Evolutionary conservation across 2,888 invertebrate species (phyloP).

Genomic region (Calephelis perditalis): DNA sequence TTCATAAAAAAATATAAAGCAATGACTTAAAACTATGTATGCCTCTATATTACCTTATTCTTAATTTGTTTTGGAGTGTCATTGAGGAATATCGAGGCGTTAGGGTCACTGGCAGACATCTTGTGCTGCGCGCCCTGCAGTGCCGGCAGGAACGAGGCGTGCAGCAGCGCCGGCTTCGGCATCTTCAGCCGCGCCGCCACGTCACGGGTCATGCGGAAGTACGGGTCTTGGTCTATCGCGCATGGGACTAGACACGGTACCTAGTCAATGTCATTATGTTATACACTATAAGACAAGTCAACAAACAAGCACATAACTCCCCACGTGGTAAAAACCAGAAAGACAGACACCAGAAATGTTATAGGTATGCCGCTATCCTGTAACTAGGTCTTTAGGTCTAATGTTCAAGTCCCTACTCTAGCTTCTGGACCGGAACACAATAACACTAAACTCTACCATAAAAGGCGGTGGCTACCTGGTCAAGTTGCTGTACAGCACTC

Average conservation of each 20-base stretch:
- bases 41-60: conserved; percentile 83
- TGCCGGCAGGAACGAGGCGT: conserved; percentile 94
- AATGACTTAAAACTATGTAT: no score
- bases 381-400: conserved; percentile 8
- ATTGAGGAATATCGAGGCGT: conserved; percentile 95
- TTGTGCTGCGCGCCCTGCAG: conserved; percentile 98
- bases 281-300: no score
- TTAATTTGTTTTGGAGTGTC: conserved; percentile 97
- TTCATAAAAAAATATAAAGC: no score
- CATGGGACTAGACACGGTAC: conserved; percentile 90
- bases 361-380: no score
- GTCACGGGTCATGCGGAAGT: conserved; percentile 99
- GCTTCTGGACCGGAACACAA: no score
- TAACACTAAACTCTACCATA: no score
- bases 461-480: no score
- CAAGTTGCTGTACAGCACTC: no score
- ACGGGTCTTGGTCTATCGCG: conserved; percentile 99
- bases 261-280: conserved; percentile 33
- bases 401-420: no score
- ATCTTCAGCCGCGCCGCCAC: conserved; percentile 95
- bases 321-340: no score
- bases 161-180: conserved; percentile 92
- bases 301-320: no score
- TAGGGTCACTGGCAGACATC: conserved; percentile 98
- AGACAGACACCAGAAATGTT: no score